These are phyloP conservation scores for Xenotilapia longispinis DNA, from an alignment of 2,113 vertebrate species.

Conservation along the genomic window DNA sequence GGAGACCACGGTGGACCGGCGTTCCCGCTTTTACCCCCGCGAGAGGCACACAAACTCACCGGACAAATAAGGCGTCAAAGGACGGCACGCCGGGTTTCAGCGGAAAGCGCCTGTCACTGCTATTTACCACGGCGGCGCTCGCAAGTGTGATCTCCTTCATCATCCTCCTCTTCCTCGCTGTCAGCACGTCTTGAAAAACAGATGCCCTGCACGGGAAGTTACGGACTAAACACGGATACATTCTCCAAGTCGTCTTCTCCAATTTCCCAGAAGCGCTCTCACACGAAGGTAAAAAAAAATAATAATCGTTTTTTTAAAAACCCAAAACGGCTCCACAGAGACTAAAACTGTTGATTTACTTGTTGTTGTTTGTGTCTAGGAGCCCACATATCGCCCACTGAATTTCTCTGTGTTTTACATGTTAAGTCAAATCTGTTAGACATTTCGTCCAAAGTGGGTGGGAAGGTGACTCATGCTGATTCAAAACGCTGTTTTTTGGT, in stretches of 20 bases:
- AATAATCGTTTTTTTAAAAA: not conserved
- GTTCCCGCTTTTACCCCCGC: conserved; percentile 5
- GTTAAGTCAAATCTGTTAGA: not conserved
- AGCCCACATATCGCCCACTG: not conserved
- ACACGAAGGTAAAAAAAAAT: conserved; percentile 21
- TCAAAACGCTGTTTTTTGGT: not conserved
- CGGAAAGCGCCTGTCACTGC: not conserved
- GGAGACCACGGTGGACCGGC: conserved; percentile 42
- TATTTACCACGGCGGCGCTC: not conserved
- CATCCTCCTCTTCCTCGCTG: not conserved
- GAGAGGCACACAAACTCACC: conserved; percentile 38
- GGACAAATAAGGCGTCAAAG: conserved; percentile 27
- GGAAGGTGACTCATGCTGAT: conserved; percentile 44
- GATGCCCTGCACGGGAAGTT: conserved; percentile 61
- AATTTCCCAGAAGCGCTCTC: not conserved
- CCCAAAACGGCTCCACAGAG: not conserved
- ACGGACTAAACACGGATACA: conserved; percentile 51
- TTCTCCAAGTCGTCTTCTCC: conserved; percentile 8
- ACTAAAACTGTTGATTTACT: conserved; percentile 22
- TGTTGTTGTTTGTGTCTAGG: not conserved
- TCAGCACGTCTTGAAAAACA: conserved; percentile 10
- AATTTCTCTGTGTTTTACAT: not conserved
- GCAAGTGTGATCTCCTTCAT: not conserved
- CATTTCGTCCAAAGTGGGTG: conserved; percentile 33
- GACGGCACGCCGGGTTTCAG: not conserved